These are phyloP conservation scores for Tachysurus vachellii DNA, from an alignment of 2,113 vertebrate genomes.

Conservation along the genomic window DNA sequence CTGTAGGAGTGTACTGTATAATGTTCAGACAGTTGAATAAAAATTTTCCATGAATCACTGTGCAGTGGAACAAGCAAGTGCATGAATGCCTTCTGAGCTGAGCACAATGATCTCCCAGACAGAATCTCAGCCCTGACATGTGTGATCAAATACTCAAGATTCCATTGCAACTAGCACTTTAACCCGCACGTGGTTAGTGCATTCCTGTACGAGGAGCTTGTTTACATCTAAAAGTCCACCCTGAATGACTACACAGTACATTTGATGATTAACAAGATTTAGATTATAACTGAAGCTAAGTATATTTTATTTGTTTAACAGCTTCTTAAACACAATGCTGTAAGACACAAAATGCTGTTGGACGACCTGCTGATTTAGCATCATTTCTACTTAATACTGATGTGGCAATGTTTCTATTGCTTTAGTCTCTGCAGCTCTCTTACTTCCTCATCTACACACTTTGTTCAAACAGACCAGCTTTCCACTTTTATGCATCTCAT, in stretches of 20 bases:
- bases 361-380: background rate
- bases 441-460: background rate
- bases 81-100: background rate
- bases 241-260: background rate
- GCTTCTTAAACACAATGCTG: background rate
- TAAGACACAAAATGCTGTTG: background rate
- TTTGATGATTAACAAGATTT: background rate
- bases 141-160: background rate
- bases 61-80: background rate
- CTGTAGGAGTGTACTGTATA: background rate
- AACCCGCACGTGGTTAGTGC: background rate
- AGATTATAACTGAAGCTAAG: background rate
- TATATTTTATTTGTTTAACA: background rate
- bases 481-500: background rate
- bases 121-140: background rate
- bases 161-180: too few species aligned
- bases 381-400: background rate
- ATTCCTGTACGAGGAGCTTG: background rate
- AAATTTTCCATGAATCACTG: constrained; percentile 5
- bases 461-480: background rate
- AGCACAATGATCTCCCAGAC: background rate
- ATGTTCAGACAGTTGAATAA: background rate
- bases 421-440: background rate
- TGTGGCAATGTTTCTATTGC: background rate
- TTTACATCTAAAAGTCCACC: background rate